These are phyloP conservation scores for Seladonia tumulorum DNA, from an alignment of 2,888 invertebrate species.

Conservation along the genomic window DNA sequence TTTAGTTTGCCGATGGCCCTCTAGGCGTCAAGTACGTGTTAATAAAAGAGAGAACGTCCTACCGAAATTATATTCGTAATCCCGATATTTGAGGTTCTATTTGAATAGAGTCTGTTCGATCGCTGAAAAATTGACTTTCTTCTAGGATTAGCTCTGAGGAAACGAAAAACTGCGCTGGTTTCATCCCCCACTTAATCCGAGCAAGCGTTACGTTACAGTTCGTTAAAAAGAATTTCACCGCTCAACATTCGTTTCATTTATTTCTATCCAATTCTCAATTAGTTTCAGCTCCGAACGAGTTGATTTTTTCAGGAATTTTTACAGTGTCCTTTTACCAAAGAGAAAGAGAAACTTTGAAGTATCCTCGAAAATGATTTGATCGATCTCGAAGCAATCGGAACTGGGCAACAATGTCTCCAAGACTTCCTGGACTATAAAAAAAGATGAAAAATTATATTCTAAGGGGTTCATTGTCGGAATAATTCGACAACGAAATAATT, in stretches of 20 bases:
- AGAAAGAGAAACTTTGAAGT: not conserved
- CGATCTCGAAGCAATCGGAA: not conserved
- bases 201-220: too few relatives aligned
- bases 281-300: too few relatives aligned
- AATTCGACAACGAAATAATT: slow-evolving; percentile 23
- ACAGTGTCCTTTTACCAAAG: not conserved
- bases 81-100: too few relatives aligned
- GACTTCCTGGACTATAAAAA: not conserved
- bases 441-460: not conserved
- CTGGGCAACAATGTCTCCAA: not conserved
- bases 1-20: too few relatives aligned
- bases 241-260: not conserved
- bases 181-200: not conserved
- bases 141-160: not conserved
- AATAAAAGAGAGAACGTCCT: too few relatives aligned
- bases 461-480: not conserved
- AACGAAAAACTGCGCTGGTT: not conserved
- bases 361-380: not conserved
- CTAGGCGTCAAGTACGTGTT: too few relatives aligned
- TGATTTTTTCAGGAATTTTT: too few relatives aligned
- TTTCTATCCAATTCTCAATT: not conserved
- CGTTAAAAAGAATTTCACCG: too few relatives aligned
- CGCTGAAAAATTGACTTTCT: not conserved
- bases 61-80: too few relatives aligned
- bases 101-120: too few relatives aligned